Evolutionary conservation across 2,113 vertebrate species (phyloP), one percentile per base, ranked within the genome.

Genomic region (Rhadina sibilatrix): DNA sequence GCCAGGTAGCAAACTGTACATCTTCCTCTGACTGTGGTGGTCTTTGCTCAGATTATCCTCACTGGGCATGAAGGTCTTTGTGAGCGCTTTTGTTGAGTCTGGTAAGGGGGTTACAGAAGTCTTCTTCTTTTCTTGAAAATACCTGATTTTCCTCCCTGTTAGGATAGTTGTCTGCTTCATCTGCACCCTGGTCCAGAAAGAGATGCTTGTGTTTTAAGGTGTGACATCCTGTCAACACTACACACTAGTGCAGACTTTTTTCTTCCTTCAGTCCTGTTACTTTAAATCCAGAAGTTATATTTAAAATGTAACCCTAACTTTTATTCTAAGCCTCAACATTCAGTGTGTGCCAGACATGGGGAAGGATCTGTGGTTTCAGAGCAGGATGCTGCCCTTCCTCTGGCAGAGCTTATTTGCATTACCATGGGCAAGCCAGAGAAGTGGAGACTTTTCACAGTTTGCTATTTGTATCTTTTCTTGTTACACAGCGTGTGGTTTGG

Each of bases 351-450:
- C 94, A 93, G 90, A 88, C 50, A 3, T 63, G 18, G 88, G 42
- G 68, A 86, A 88, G 46, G 79, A 93, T 92, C 86, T 94, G 94
- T 94, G 95, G 95, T 94, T 94, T 94, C 69, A 50, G 71, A 70
- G 88, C 94, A 93, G 95, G 83, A 90, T 90, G 75, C 90, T 94
- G 83, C 83, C 94, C 83, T 97, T 96, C 94, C 88, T 92, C 83
- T 94, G 90, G 71, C 79, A 81, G 88, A 79, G 88, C 5, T 15
- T 77, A 86, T 94, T 86, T 93, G 71, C 35, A 2, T 93, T 83
- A 92, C 2, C 9, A 59, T 88, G 90, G 79, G 94, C 83, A 80
- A 90, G 86, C 79, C 85, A 70, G 68, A 60, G 83, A 70, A 76
- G 60, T 66, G 88, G 92, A 96, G 90, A 50, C 76, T 92, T 93